Evolutionary conservation across 2,797 vertebrate species (phyloP).

Genomic region (Smutsia gigantea): DNA sequence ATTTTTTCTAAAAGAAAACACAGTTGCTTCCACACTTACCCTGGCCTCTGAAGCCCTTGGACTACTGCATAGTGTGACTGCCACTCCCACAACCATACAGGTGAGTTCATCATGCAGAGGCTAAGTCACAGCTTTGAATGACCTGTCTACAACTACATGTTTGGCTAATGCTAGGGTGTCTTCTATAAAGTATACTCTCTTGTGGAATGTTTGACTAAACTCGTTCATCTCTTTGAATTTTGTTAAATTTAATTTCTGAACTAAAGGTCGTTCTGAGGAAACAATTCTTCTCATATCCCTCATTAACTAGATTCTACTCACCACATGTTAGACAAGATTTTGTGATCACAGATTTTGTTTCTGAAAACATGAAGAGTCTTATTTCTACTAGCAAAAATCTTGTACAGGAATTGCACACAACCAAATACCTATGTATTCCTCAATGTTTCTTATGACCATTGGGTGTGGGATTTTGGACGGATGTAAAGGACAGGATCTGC

Average conservation of each 20-base stretch:
- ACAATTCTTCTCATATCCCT: background rate
- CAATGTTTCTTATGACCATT: background rate
- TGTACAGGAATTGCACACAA: background rate
- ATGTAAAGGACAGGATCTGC: background rate
- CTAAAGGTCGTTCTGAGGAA: background rate
- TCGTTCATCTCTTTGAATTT: background rate
- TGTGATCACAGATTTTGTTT: background rate
- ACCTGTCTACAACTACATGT: background rate
- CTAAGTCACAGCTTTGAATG: background rate
- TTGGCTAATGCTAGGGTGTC: background rate
- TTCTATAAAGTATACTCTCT: background rate
- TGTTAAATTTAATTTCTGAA: conserved; percentile 2
- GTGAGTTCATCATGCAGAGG: background rate
- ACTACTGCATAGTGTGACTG: too few relatives aligned
- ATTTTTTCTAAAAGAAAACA: background rate
- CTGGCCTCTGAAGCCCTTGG: background rate
- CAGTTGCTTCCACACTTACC: background rate
- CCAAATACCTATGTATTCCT: too few relatives aligned
- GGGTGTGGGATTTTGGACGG: background rate
- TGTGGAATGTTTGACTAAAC: background rate
- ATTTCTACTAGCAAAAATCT: background rate
- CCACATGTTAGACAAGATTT: background rate
- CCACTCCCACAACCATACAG: accelerated
- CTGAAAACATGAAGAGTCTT: background rate
- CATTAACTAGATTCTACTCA: background rate